phyloP scores from a whole-genome alignment of 2,113 vertebrate genomes.

The Thermophis baileyi region DNA sequence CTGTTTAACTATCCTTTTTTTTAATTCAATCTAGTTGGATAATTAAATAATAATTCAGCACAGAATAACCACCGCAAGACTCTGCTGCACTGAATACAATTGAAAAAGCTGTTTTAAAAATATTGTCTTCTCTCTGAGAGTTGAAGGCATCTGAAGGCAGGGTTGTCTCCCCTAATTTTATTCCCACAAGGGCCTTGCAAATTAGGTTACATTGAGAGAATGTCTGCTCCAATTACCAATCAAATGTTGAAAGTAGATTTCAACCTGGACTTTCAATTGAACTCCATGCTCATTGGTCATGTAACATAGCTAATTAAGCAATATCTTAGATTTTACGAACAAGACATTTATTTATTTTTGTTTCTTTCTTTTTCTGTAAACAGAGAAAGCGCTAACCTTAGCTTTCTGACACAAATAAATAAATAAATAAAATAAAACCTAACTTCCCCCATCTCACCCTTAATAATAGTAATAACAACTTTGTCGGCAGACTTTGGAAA shows the following conservation, averaged over 20 bases:
- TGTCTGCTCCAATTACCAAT: too few species aligned
- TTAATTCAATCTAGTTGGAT: neutral
- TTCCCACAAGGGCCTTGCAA: neutral
- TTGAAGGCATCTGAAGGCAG: neutral
- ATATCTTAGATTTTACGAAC: neutral
- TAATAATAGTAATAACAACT: constrained; percentile 29
- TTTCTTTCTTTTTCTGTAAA: neutral
- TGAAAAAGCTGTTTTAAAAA: neutral
- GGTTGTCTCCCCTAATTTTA: neutral
- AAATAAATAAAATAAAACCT: neutral
- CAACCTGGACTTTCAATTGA: neutral
- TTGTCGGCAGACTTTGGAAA: constrained; percentile 47
- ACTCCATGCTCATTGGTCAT: neutral
- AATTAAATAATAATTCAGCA: neutral
- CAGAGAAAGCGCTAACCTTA: neutral
- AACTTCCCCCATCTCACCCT: neutral
- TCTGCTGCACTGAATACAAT: neutral
- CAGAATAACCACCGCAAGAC: neutral
- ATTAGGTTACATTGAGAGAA: neutral
- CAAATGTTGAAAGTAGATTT: neutral
- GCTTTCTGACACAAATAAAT: neutral
- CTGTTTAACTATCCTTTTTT: neutral
- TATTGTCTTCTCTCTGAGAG: neutral
- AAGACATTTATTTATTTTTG: neutral
- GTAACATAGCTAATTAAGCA: neutral